Evolutionary conservation across 2,797 vertebrate genomes (phyloP), one percentile per base, ranked within the genome.

Genomic region (Ptychobarbus kaznakovi): DNA sequence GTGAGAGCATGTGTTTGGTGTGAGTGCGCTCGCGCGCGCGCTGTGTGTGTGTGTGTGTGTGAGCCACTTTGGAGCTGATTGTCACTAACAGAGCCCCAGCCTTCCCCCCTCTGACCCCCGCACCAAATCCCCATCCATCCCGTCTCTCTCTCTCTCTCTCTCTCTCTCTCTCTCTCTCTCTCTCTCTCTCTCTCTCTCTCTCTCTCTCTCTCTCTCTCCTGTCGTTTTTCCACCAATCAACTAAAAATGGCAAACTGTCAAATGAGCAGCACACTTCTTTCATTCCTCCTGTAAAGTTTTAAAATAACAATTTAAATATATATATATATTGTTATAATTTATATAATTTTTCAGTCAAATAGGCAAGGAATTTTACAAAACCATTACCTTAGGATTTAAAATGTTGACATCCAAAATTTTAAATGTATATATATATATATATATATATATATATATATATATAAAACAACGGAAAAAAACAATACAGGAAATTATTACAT

Each of bases 61-160:
- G 90, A 89, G 92, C 90, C 89, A 90, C 91, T 94, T 92, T 93
- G 92, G 90, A 92, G 93, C 93, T 90, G 93, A 92, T 87, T 87
- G 90, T 93, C 75, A 69, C 22, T 69, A 89, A 92, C 93, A 93
- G 92, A 92, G 92, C 93, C 92, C 93, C 93, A 82, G 91, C 91
- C 90, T 86, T 90, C 90, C 91, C 93, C 94, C 93, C 92, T 90
- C 90, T 92, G 80, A 66, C 51, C 83, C 77, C 80, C 38, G 58
- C 51, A 75, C 72, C 73, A 81, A 86, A 86, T 87, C 87, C 82
- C 75, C 53, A 1, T 68, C 84, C 80, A 80, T 68, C 44, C 78
- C 15, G 6, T 83, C 46, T 75, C 46, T 72, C 32, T 80, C n/a
- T 87, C 83, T 80, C 22, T 72, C 83, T 78, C 20, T 72, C 75